These are phyloP conservation scores for Pseudorhombus dupliciocellatus DNA, from an alignment of 2,113 vertebrate species.

Conservation along the genomic window DNA sequence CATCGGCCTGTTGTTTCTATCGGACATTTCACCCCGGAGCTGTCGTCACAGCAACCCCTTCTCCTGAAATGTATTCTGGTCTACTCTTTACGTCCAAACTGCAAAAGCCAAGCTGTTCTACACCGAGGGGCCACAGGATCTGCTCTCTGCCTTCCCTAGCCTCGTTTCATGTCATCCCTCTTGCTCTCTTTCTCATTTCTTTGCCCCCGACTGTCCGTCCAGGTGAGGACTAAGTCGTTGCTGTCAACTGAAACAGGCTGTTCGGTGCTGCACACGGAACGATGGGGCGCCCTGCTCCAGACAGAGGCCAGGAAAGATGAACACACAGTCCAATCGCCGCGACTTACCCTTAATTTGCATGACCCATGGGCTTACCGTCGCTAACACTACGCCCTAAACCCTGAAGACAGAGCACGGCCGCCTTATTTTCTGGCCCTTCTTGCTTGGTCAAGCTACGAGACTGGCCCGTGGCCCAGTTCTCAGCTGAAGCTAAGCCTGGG, in stretches of 20 bases:
- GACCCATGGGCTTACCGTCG: conserved; percentile 20
- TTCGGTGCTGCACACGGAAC: conserved; percentile 13
- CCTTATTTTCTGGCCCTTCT: conserved; percentile 42
- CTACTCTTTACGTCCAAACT: conserved; percentile 29
- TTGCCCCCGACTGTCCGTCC: conserved; percentile 8
- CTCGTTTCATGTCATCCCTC: conserved; percentile 10
- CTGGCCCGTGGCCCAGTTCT: conserved; percentile 57
- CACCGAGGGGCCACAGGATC: conserved; percentile 19
- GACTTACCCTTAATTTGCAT: conserved; percentile 18
- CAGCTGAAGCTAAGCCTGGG: conserved; percentile 57
- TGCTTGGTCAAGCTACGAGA: conserved; percentile 39
- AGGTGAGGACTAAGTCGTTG: conserved; percentile 38
- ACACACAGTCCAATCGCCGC: conserved; percentile 17
- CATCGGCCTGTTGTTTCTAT: conserved; percentile 64
- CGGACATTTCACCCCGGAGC: conserved; percentile 59
- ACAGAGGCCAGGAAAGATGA: conserved; percentile 33
- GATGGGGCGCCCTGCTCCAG: neutral
- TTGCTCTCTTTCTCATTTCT: conserved; percentile 18
- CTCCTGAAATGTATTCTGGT: conserved; percentile 56
- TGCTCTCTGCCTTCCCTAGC: conserved; percentile 26
- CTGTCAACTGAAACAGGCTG: conserved; percentile 44
- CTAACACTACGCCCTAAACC: conserved; percentile 26
- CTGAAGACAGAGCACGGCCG: conserved; percentile 13
- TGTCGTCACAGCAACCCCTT: conserved; percentile 41
- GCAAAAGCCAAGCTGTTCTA: conserved; percentile 43